Percentiles rank a stretch among this genome's conserved stretches.
Conservation (phyloP, 2,113 vertebrate genomes). For the Eudyptes chrysolophus region DNA sequence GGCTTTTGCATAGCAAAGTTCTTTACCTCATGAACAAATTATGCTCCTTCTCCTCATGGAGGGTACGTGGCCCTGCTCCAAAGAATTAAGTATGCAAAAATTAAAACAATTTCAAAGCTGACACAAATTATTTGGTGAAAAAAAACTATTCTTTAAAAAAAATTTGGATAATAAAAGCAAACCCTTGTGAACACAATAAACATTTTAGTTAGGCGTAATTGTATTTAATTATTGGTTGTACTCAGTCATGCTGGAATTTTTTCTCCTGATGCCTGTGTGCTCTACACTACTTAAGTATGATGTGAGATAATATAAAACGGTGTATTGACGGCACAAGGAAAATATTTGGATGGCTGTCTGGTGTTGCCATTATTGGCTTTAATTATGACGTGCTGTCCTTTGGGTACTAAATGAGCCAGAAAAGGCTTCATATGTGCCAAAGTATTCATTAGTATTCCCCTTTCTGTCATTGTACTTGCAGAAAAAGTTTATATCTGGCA, state of each 20-base stretch:
- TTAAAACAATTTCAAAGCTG: constrained; percentile 36
- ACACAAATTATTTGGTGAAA: constrained; percentile 34
- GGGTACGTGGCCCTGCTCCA: constrained; percentile 47
- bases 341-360: constrained; percentile 77
- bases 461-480: constrained; percentile 69
- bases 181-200: constrained; percentile 60
- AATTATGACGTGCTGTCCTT: constrained; percentile 76
- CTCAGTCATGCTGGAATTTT: constrained; percentile 57
- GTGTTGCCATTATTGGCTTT: constrained; percentile 78
- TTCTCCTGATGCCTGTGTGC: constrained; percentile 55
- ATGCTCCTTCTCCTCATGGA: constrained; percentile 18
- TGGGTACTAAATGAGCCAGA: constrained; percentile 74
- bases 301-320: constrained; percentile 70
- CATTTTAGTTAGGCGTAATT: constrained; percentile 48
- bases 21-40: constrained; percentile 29
- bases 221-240: constrained; percentile 56
- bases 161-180: constrained; percentile 57
- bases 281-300: constrained; percentile 53
- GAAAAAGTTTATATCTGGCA: constrained; percentile 71
- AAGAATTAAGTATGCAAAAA: constrained; percentile 33
- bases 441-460: constrained; percentile 78
- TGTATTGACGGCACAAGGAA: constrained; percentile 72
- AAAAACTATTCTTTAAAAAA: constrained; percentile 31
- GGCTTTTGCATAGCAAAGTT: background rate
- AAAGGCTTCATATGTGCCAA: constrained; percentile 70